Evolutionary conservation across 1,140 invertebrate species (phyloP).

Genomic region (Atta texana): DNA sequence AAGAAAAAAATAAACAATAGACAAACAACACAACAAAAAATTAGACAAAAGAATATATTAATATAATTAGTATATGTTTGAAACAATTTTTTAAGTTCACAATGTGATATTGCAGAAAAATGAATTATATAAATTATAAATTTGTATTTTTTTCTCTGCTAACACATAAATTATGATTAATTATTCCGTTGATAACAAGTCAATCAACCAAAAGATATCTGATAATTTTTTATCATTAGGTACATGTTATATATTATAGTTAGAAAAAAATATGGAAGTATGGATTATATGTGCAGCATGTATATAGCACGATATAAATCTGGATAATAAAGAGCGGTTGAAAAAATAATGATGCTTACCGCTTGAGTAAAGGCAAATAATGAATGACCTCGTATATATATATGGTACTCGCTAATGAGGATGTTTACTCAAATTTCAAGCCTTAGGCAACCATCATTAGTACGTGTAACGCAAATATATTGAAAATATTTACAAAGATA

Average conservation of each 20-base stretch:
- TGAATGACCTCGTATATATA: not conserved
- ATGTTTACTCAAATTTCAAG: constrained; percentile 45
- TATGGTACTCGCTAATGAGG: constrained; percentile 27
- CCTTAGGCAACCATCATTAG: constrained; percentile 36
- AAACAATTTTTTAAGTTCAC: not conserved
- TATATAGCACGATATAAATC: not conserved
- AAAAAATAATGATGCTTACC: constrained; percentile 20
- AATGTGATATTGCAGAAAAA: not conserved
- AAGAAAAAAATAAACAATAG: constrained; percentile 5
- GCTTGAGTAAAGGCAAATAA: constrained; percentile 16
- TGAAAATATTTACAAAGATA: constrained; percentile 35
- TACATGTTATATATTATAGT: not conserved
- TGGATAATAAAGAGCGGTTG: constrained; percentile 1
- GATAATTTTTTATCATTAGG: not conserved
- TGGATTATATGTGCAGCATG: not conserved
- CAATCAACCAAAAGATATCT: not conserved
- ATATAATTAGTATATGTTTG: not conserved
- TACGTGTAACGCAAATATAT: not conserved
- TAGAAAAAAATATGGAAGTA: not conserved
- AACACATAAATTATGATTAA: not conserved
- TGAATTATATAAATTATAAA: not conserved
- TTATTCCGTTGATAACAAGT: not conserved
- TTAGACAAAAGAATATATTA: not conserved
- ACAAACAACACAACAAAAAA: not conserved
- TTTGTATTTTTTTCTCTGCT: not conserved